Percentiles rank a stretch among this genome's conserved stretches.
phyloP scores from a whole-genome alignment of 2,797 vertebrate species.

The Muraenolepis orangiensis region DNA sequence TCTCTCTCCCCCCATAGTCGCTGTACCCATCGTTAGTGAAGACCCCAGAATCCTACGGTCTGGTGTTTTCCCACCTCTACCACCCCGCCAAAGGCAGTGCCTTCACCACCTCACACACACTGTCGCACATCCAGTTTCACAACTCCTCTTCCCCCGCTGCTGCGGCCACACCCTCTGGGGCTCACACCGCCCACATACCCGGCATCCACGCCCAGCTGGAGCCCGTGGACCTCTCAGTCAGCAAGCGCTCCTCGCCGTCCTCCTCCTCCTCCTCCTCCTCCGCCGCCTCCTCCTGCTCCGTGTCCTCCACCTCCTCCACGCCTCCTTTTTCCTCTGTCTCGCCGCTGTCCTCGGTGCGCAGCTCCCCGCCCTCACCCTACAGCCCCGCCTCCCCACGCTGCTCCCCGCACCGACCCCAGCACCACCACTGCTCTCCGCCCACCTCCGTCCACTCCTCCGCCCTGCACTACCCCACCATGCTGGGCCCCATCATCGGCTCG shows the following conservation, averaged over 20 bases:
- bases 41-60: conserved; percentile 75
- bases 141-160: conserved; percentile 68
- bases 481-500: conserved; percentile 69
- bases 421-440: conserved; percentile 58
- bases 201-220: conserved; percentile 84
- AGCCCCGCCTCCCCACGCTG: conserved; percentile 74
- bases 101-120: conserved; percentile 23
- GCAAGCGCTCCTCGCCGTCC: conserved; percentile 83
- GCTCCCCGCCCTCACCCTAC: conserved; percentile 69
- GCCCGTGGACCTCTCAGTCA: conserved; percentile 92
- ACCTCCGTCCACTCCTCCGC: conserved; percentile 75
- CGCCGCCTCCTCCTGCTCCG: conserved; percentile 55
- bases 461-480: conserved; percentile 78
- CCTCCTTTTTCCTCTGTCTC: conserved; percentile 72
- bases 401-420: conserved; percentile 68
- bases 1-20: conserved; percentile 64
- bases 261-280: conserved; percentile 79
- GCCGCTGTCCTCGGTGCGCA: conserved; percentile 64
- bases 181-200: not conserved
- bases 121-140: conserved; percentile 30
- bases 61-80: conserved; percentile 79
- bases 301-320: conserved; percentile 74
- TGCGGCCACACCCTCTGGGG: not conserved
- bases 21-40: conserved; percentile 86
- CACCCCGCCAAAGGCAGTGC: conserved; percentile 32